Base-by-base conservation (phyloP, 1,140 invertebrate genomes). In the Temnothorax nylanderi region DNA sequence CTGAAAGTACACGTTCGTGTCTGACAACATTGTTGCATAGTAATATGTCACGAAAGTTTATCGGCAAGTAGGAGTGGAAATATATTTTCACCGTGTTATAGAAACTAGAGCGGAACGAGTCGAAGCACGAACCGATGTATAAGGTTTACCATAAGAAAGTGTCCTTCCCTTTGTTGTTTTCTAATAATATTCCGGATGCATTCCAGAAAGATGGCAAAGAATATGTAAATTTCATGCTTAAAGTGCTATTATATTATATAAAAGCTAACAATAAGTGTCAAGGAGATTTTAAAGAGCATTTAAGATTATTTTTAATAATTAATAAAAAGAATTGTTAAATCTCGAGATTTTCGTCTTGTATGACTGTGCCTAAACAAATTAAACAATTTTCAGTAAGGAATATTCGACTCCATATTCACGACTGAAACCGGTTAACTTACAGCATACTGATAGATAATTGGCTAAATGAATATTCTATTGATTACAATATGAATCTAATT, bases 81-180 rank as follows among this genome's bases (percentile, higher is more conserved):
- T 56, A 13, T 64, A 49, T 89, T 91, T 91, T 91, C 89, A 71
- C 67, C 60, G 26, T 71, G 56, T 37, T 51, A 21, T 58, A 65
- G 60, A 88, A 80, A 91, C 67, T 86, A 89, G 90, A 91, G 90
- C 88, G 81, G 75, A 91, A 89, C 89, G 67, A 89, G 41, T 51
- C 11, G 37, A 86, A 86, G 47, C 56, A 41, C 18, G 78, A 26
- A 51, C 78, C 86, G 41, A 51, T 18, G n/a, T 51, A 26, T 26
- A 67, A 34, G 76, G 76, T 88, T 88, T 84, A 71, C 76, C 60
- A 69, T 88, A 69, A 80, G 64, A 67, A 67, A 10, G 13, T 74
- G 69, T 76, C 58, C 69, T 69, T 72, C 44, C 44, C 54, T 51
- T 88, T 87, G 47, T 54, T 44, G 13, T 26, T 49, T 7, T 64